Evolutionary conservation across 2,797 vertebrate species (phyloP), one percentile per base, ranked within the genome.

Genomic region (Parotocinclus haroldoi): DNA sequence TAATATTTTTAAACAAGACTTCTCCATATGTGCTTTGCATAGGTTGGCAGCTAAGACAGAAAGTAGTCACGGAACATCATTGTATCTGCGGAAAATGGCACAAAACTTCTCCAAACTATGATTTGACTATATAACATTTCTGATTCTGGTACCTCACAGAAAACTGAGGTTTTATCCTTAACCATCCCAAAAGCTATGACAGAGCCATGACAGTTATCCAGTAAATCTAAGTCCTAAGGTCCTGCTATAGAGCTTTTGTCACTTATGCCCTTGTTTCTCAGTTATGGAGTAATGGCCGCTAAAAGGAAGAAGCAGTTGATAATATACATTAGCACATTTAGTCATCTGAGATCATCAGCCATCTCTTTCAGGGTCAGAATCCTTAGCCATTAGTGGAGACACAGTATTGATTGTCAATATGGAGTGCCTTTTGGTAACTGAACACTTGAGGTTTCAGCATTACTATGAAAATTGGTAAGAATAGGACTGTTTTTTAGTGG

Each of bases 1-100:
- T 46, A 58, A 56, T 60, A 59, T 69, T 39, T 55, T 18, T 58
- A 51, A 54, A 70, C 53, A 62, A 70, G 44, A 53, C 36, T 58
- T 55, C 62, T 71, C 51, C 44, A 69, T 48, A 14, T 63, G 45
- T 40, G 1, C 58, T 63, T 58, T 51, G 64, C 59, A 68, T 72
- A 62, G 74, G 71, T 46, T 48, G 38, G 38, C 52, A 71, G 77
- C 68, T 64, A 68, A 71, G 75, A 71, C 66, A 54, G 57, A 71
- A 72, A 74, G 64, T 42, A 40, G 64, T 52, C 50, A 3, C 1
- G 9, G 3, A 1, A 77, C 76, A 68, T 75, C 72, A 71, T 59
- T 63, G 68, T 53, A 69, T 42, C 67, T 50, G 45, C 59, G 17
- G 62, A 50, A 58, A 17, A 4, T 19, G 18, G 37, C 38, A 58